phyloP scores from a whole-genome alignment of 1,140 invertebrate species.

The Pentalonia nigronervosa region DNA sequence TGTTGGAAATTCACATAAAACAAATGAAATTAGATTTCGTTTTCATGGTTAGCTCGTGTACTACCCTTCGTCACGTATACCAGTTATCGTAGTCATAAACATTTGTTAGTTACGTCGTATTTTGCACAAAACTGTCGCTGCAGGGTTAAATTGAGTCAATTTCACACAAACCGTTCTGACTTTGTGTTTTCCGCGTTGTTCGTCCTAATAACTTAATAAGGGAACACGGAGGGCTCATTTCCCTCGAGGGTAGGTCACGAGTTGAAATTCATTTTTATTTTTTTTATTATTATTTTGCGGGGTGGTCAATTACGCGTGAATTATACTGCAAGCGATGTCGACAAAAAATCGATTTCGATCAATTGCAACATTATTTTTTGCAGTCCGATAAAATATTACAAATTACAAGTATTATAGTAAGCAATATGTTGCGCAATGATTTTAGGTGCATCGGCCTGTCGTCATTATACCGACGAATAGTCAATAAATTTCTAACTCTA shows the following conservation, averaged over 20 bases:
- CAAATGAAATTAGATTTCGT: background rate
- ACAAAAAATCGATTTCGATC: background rate
- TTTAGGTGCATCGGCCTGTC: background rate
- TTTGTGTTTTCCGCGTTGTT: background rate
- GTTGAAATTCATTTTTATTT: background rate
- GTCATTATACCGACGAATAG: too few species aligned
- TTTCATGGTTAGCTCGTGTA: background rate
- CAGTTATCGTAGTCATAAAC: background rate
- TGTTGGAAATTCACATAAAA: background rate
- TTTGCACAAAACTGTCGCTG: constrained; percentile 9
- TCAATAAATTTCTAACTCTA: too few species aligned
- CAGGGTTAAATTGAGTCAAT: constrained; percentile 43
- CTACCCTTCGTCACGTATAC: background rate
- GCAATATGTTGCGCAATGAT: background rate
- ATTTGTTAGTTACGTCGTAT: constrained; percentile 18
- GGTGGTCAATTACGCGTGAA: background rate
- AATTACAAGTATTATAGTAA: background rate
- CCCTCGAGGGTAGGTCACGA: background rate
- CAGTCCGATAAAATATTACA: background rate
- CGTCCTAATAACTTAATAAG: constrained; percentile 21
- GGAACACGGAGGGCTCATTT: background rate
- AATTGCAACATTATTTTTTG: background rate
- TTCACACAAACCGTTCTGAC: background rate
- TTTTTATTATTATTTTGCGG: background rate
- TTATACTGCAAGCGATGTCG: background rate